Conservation (phyloP, 2,113 vertebrate genomes). For the Varanus komodoensis region DNA sequence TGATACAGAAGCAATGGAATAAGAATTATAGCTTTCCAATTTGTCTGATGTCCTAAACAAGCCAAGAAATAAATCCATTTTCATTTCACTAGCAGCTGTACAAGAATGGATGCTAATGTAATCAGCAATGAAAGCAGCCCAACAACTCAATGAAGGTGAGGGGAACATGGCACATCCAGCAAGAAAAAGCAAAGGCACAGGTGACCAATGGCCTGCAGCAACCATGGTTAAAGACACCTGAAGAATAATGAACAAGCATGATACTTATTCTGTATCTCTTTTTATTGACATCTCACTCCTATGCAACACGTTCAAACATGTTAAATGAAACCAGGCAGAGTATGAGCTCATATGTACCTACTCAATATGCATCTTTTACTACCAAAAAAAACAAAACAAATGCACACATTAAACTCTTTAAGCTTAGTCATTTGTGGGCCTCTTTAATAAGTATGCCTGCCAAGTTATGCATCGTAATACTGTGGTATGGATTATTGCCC, state of each 20-base stretch:
- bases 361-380: conserved; percentile 8
- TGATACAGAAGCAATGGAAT: not conserved
- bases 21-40: not conserved
- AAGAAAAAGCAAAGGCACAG: not conserved
- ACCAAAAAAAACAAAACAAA: conserved; percentile 27
- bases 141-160: conserved; percentile 16
- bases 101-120: conserved; percentile 3
- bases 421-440: conserved; percentile 5
- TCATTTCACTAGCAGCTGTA: not conserved
- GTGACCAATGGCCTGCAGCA: not conserved
- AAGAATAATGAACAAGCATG: not conserved
- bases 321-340: not conserved
- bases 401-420: not conserved
- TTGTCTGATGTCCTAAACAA: not conserved
- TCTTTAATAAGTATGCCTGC: not conserved
- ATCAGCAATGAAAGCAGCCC: not conserved
- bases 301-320: conserved; percentile 18
- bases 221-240: not conserved
- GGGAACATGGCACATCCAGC: not conserved
- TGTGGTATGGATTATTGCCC: conserved; percentile 11
- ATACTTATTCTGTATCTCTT: not conserved
- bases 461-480: not conserved
- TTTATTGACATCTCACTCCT: not conserved
- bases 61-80: not conserved
- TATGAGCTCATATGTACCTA: not conserved